Conservation (phyloP, 2,113 vertebrate genomes). For the Microtus ochrogaster region DNA sequence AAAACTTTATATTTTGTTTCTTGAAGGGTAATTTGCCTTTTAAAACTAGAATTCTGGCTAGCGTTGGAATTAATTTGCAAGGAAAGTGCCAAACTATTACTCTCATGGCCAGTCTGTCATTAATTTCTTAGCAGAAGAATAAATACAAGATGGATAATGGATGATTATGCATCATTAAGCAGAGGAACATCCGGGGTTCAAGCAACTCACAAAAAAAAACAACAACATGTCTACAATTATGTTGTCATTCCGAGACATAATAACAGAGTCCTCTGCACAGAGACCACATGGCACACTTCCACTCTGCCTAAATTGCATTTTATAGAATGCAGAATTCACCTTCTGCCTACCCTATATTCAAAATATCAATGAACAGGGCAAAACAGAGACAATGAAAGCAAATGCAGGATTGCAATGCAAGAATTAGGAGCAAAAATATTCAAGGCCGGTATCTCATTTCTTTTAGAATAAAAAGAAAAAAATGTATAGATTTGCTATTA, state of each 20-base stretch:
- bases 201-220: conserved; percentile 57
- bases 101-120: conserved; percentile 47
- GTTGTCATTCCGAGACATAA: conserved; percentile 69
- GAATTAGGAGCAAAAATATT: not conserved
- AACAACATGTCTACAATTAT: conserved; percentile 73
- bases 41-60: conserved; percentile 26
- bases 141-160: conserved; percentile 62
- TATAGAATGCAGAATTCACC: conserved; percentile 49
- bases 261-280: conserved; percentile 64
- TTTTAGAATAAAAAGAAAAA: not conserved
- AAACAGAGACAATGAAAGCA: conserved; percentile 57
- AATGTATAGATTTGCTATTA: not conserved
- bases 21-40: not conserved
- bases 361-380: conserved; percentile 43
- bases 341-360: conserved; percentile 16
- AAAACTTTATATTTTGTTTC: conserved; percentile 37
- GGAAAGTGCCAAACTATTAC: conserved; percentile 21
- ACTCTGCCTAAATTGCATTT: conserved; percentile 45
- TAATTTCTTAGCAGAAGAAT: conserved; percentile 67
- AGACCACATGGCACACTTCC: conserved; percentile 53
- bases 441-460: not conserved
- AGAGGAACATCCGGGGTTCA: conserved; percentile 53
- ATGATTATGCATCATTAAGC: conserved; percentile 59
- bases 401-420: not conserved
- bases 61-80: conserved; percentile 2